Percentiles rank a stretch among this genome's conserved stretches.
phyloP scores from a whole-genome alignment of 2,797 vertebrate genomes.

The Acropternis orthonyx region DNA sequence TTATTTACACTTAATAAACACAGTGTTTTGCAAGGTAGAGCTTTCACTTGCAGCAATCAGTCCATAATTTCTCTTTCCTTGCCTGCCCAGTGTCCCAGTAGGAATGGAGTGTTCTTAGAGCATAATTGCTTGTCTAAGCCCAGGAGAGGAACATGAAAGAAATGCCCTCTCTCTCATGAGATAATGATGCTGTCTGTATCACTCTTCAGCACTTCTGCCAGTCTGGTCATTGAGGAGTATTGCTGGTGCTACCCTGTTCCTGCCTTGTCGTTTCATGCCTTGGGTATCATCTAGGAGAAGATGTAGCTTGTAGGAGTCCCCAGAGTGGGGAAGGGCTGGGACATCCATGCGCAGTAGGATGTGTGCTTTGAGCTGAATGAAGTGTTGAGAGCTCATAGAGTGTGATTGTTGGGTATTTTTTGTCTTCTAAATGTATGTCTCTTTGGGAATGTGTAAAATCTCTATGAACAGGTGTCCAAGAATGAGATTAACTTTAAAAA shows the following conservation, averaged over 20 bases:
- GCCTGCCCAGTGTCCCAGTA: neutral
- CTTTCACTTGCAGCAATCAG: neutral
- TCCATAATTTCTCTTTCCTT: neutral
- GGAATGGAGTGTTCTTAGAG: neutral
- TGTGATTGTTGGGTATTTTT: neutral
- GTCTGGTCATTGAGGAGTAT: neutral
- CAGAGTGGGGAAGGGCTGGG: neutral
- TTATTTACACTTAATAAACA: neutral
- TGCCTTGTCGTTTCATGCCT: neutral
- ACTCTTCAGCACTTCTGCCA: neutral
- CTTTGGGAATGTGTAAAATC: neutral
- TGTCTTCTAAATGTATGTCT: neutral
- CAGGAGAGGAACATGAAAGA: neutral
- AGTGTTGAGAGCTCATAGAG: neutral
- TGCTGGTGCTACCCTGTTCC: neutral
- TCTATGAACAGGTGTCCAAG: neutral
- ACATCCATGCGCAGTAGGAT: rapidly evolving
- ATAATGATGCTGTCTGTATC: neutral
- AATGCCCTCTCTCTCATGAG: neutral
- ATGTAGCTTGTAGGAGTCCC: neutral
- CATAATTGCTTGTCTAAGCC: neutral
- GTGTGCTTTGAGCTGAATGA: neutral
- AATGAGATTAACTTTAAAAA: neutral
- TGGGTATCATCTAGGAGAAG: neutral
- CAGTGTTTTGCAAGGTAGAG: neutral